phyloP scores from a whole-genome alignment of 2,888 invertebrate genomes.

The Plebejus anna region DNA sequence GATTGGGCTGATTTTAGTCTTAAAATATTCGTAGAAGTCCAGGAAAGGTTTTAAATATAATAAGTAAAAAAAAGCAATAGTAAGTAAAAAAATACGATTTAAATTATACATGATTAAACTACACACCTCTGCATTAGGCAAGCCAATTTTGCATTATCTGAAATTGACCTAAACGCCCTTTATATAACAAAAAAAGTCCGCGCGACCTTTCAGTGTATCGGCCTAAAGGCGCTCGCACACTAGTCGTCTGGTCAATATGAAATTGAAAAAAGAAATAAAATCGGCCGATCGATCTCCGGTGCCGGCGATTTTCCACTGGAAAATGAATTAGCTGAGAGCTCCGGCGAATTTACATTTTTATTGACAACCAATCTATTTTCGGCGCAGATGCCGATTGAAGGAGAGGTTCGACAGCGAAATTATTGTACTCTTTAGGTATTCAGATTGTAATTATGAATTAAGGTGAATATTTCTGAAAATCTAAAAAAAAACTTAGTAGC shows the following conservation, averaged over 20 bases:
- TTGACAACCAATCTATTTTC: conserved; percentile 78
- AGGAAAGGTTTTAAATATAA: too few relatives aligned
- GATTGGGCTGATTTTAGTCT: too few relatives aligned
- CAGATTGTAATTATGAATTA: background rate
- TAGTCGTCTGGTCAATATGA: conserved; percentile 64
- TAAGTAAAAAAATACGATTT: background rate
- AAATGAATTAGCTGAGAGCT: conserved; percentile 77
- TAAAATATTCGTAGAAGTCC: too few relatives aligned
- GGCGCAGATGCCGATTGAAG: conserved; percentile 66
- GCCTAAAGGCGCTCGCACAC: conserved; percentile 50
- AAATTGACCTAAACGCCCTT: conserved; percentile 21
- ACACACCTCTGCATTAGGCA: background rate
- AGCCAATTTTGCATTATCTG: background rate
- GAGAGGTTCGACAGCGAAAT: conserved; percentile 43
- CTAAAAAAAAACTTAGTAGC: background rate
- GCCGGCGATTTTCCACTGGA: conserved; percentile 77
- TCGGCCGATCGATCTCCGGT: conserved; percentile 76
- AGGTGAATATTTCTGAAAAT: background rate
- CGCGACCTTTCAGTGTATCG: conserved; percentile 48
- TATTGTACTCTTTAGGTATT: background rate
- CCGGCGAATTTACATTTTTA: conserved; percentile 78
- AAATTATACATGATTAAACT: background rate
- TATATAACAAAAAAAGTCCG: conserved; percentile 37
- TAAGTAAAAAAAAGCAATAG: background rate
- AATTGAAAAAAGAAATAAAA: conserved; percentile 65